A percentile compares a stretch with the other conserved stretches of the same genome.
These are phyloP conservation scores for Urocolius indicus DNA, from an alignment of 2,113 vertebrate species.

Conservation along the genomic window DNA sequence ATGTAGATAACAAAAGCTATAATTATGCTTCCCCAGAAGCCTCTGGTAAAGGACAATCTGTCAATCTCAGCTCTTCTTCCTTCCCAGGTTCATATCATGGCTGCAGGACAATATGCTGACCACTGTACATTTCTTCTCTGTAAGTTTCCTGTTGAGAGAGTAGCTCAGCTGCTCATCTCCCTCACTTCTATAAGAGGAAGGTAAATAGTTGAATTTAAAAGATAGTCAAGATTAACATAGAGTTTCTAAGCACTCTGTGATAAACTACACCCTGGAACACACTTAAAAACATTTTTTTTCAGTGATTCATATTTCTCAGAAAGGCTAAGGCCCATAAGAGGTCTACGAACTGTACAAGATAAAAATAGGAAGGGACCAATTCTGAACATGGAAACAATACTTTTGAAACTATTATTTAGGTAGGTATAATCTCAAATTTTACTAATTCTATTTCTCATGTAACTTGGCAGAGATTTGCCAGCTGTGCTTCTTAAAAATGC, in stretches of 20 bases:
- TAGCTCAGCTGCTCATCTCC: neutral
- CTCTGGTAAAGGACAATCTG: neutral
- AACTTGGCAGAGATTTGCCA: neutral
- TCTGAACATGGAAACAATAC: neutral
- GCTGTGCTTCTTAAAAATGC: neutral
- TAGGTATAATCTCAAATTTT: neutral
- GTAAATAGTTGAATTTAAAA: slow-evolving; percentile 14
- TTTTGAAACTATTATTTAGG: neutral
- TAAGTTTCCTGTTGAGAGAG: neutral
- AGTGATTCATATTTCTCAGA: slow-evolving; percentile 34
- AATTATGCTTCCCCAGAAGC: neutral
- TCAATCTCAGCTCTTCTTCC: neutral
- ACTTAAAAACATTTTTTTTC: neutral
- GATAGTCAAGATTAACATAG: neutral
- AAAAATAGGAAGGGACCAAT: neutral
- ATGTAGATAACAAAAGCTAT: neutral
- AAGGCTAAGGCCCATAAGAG: neutral
- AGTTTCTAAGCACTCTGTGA: neutral
- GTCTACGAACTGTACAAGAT: neutral
- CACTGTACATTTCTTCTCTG: neutral
- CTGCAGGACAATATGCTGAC: neutral
- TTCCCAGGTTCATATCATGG: neutral
- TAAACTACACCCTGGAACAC: neutral
- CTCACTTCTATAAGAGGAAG: neutral
- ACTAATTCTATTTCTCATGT: neutral